Evolutionary conservation across 2,888 invertebrate species (phyloP).

Genomic region (Eretmocerus hayati): DNA sequence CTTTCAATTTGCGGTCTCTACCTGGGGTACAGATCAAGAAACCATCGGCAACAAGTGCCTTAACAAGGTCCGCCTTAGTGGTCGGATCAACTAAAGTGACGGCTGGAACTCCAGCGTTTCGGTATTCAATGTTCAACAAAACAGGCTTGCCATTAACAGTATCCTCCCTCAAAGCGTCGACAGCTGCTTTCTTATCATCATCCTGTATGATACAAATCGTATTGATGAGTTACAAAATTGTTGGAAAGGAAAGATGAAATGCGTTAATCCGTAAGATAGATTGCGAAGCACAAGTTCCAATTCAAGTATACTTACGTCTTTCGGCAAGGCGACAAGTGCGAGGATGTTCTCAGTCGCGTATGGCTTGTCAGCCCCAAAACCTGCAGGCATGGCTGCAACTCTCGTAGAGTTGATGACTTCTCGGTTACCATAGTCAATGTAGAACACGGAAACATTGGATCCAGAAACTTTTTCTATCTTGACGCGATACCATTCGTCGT

Average conservation of each 20-base stretch:
- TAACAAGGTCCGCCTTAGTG: conserved; percentile 63
- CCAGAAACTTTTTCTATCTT: conserved; percentile 77
- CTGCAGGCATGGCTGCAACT: conserved; percentile 76
- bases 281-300: too few species aligned
- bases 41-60: conserved; percentile 80
- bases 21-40: conserved; percentile 72
- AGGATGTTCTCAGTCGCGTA: conserved; percentile 83
- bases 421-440: conserved; percentile 94
- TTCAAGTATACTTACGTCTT: conserved; percentile 58
- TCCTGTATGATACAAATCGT: conserved; percentile 46
- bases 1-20: conserved; percentile 73
- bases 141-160: conserved; percentile 64
- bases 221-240: too few species aligned
- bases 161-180: conserved; percentile 56
- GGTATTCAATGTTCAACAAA: conserved; percentile 77
- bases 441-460: conserved; percentile 72
- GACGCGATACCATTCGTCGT: conserved; percentile 95
- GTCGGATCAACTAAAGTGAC: conserved; percentile 56
- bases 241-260: too few species aligned
- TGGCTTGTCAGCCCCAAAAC: conserved; percentile 66
- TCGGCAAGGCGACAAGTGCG: conserved; percentile 76
- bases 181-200: conserved; percentile 72
- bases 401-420: conserved; percentile 66
- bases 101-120: conserved; percentile 50
- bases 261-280: too few species aligned